Percentiles rank a stretch among this genome's conserved stretches.
These are phyloP conservation scores for Fulica atra DNA, from an alignment of 2,113 vertebrate species.

Conservation along the genomic window DNA sequence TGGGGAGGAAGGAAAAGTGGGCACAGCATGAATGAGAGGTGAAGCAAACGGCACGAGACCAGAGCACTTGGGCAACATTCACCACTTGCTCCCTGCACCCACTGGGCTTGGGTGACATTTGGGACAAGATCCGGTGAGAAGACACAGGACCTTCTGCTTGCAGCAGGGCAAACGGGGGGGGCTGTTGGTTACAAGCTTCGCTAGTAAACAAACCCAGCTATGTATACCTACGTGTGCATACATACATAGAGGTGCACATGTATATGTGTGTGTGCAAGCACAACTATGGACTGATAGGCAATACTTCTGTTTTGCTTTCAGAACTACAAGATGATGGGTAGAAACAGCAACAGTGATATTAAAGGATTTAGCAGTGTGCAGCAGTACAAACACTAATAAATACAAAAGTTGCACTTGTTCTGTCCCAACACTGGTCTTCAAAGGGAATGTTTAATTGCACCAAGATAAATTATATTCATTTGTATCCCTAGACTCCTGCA, in stretches of 20 bases:
- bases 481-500: not conserved
- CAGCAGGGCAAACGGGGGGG: not conserved
- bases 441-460: not conserved
- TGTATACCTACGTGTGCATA: accelerated
- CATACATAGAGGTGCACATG: accelerated
- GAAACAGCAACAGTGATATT: not conserved
- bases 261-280: not conserved
- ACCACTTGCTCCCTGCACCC: not conserved
- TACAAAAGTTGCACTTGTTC: not conserved
- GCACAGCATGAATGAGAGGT: accelerated
- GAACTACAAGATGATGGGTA: not conserved
- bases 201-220: not conserved
- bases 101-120: accelerated
- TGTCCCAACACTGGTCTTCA: not conserved
- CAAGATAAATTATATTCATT: not conserved
- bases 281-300: not conserved
- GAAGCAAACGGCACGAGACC: not conserved
- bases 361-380: not conserved
- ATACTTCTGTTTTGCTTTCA: not conserved
- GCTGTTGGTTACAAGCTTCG: not conserved
- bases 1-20: not conserved
- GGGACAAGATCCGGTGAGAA: not conserved
- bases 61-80: not conserved
- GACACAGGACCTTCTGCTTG: not conserved
- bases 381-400: not conserved